phyloP scores from a whole-genome alignment of 2,113 vertebrate species.

The Peromyscus californicus region DNA sequence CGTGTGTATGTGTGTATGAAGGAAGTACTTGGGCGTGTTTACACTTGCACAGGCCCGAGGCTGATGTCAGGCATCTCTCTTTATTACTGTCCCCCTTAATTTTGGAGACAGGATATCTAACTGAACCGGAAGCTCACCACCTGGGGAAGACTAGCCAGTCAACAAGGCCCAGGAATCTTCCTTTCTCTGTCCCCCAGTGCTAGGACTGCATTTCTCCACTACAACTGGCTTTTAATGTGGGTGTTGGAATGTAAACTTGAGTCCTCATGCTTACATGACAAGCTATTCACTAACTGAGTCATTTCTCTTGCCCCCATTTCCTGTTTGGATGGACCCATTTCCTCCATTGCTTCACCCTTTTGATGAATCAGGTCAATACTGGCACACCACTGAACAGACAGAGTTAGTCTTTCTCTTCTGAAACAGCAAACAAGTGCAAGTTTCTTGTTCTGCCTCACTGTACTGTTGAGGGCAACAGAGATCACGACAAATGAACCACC shows the following conservation, averaged over 20 bases:
- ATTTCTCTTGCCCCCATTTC: neutral
- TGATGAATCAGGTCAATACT: neutral
- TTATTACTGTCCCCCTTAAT: neutral
- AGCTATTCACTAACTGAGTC: neutral
- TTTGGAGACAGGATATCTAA: neutral
- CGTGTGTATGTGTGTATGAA: neutral
- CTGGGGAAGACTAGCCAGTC: too few species aligned
- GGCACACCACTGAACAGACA: neutral
- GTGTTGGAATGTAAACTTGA: too few species aligned
- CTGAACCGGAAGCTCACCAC: neutral
- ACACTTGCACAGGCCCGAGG: neutral
- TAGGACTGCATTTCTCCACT: neutral
- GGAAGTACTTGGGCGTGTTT: neutral
- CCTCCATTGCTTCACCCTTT: neutral
- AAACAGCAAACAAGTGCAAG: fast-evolving
- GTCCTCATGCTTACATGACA: neutral
- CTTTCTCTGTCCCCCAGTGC: too few species aligned
- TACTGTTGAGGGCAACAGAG: neutral
- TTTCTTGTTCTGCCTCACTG: neutral
- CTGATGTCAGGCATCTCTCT: fast-evolving
- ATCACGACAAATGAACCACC: neutral
- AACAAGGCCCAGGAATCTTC: neutral
- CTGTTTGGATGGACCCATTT: neutral
- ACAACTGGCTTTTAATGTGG: neutral
- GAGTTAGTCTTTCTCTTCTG: neutral